These are phyloP conservation scores for Zeugodacus cucurbitae DNA, from an alignment of 1,140 invertebrate genomes.

Conservation along the genomic window DNA sequence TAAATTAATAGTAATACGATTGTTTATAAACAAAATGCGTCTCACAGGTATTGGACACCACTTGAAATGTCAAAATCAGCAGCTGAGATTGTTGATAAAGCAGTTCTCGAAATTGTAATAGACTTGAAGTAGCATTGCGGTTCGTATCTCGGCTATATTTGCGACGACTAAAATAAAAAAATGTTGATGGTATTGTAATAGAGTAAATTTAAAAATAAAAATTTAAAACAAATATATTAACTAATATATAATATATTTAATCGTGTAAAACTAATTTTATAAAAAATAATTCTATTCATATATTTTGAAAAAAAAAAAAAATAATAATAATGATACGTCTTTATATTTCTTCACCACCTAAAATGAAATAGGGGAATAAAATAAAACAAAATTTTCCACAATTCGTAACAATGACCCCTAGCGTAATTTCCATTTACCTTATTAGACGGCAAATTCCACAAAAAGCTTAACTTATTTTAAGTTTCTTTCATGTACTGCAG, in stretches of 20 bases:
- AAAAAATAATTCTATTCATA: too few relatives aligned
- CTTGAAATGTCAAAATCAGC: background rate
- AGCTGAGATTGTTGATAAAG: background rate
- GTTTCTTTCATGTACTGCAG: background rate
- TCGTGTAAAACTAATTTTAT: too few relatives aligned
- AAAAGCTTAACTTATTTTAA: conserved; percentile 19
- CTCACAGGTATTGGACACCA: background rate
- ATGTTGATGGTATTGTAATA: too few relatives aligned
- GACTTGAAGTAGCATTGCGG: background rate
- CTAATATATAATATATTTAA: too few relatives aligned
- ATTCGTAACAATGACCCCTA: background rate
- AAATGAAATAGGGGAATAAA: background rate
- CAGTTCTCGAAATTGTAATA: background rate
- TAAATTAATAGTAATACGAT: background rate
- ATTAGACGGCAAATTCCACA: conserved; percentile 6
- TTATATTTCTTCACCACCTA: background rate
- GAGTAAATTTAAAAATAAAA: too few relatives aligned
- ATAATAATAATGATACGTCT: too few relatives aligned
- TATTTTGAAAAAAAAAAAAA: too few relatives aligned
- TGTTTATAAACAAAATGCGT: background rate
- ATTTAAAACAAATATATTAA: too few relatives aligned
- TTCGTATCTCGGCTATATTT: background rate
- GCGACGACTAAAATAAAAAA: too few relatives aligned
- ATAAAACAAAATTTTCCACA: background rate
- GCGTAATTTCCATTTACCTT: background rate